Base-by-base conservation (phyloP, 2,888 invertebrate genomes). In the Zaprionus obscuricornis region DNA sequence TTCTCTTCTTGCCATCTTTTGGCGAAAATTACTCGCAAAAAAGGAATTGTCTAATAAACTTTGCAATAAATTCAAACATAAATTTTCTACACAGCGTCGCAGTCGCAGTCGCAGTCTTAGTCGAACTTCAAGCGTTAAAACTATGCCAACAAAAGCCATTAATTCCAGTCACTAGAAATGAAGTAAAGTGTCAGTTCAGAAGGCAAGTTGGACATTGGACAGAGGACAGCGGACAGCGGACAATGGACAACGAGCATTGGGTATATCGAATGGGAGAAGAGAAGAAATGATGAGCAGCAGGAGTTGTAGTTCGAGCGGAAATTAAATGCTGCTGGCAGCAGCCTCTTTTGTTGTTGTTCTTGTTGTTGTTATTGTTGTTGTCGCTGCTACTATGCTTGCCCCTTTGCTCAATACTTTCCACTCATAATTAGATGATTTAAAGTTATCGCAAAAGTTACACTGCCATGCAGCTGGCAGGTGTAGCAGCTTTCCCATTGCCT, bases 371-470 rank as follows among this genome's bases (percentile, higher is more conserved):
- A 47, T 37, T 37, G 31, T 43, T 66, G 51, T 49, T 58, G 70
- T 33, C 43, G 56, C 39, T n/a, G 17, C 50, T n/a, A n/a, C n/a
- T n/a, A n/a, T 42, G 62, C 29, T 46, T 43, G 45, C 73, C n/a
- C n/a, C n/a, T n/a, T 62, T 69, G 81, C 66, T 72, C 77, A 52
- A 66, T 74, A 70, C 62, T 59, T 66, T 60, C 64, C 49, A 66
- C 74, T 78, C 79, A 85, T 86, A 86, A 86, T 86, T 85, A 86
- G 86, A 86, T 86, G 86, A 86, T 86, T 86, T 86, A 86, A 74
- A 78, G 83, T 85, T 86, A 86, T 86, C 81, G 87, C 76, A 59
- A 85, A 85, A 85, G 78, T 85, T 86, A 58, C 66, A 67, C 17
- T 34, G 66, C 69, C 40, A n/a, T 64, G 62, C 69, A 73, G 43